Evolutionary conservation across 2,888 invertebrate species (phyloP), one percentile per base, ranked within the genome.

Genomic region (Ormyrus pomaceus): DNA sequence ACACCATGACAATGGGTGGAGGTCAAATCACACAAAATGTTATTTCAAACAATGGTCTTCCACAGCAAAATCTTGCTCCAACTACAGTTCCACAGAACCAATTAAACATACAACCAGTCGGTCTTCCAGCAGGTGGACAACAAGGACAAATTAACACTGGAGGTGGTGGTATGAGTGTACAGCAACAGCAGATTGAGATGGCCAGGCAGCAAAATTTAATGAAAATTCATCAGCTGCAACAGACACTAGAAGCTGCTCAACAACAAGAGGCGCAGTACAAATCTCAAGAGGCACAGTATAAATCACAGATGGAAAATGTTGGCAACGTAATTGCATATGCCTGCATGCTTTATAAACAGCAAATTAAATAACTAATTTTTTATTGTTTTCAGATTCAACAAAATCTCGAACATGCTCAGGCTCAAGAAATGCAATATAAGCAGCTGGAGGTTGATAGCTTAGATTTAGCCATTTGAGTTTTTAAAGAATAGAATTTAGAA

Each of bases 351-450:
- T 34, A 34, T 34, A 34, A 34, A 34, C 34, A 34, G 34, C 34
- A 34, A 34, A 34, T 34, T 34, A 34, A 34, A 34, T 34, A 34
- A 34, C 34, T 34, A 34, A 34, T 34, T 50, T 55, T 62, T 5
- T 69, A 53, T 53, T 74, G 58, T 74, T 80, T 75, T 82, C 76
- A 93, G 88, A 91, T 93, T 83, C 93, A 94, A 86, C 94, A 94
- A 87, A 92, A 93, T 81, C 91, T 95, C 72, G 95, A 96, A 86
- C 93, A 94, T 8, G 95, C 95, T 0, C 96, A 96, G 87, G 95
- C 95, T 84, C 95, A 95, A 85, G 96, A 96, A 86, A 94, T 95
- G 90, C 96, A 96, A 84, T 96, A 94, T 87, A 96, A 95, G 86
- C 92, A 93, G 84, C 93, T 95, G 64, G 95, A 95, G 91, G 95